Evolutionary conservation across 2,888 invertebrate species (phyloP).

Genomic region (Troides aeacus): DNA sequence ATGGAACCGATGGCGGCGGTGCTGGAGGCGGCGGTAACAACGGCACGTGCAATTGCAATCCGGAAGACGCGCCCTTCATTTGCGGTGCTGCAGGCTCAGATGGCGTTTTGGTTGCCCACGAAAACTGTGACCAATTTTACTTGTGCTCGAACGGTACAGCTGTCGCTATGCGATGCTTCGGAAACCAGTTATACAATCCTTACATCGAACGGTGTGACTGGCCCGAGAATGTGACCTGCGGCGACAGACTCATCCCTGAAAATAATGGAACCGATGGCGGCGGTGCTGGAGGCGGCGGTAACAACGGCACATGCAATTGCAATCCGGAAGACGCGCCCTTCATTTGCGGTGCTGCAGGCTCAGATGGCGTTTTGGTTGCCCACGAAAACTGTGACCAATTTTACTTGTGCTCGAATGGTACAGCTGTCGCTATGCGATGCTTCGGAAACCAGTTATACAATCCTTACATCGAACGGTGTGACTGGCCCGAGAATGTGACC

Average conservation of each 20-base stretch:
- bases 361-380: conserved; percentile 44
- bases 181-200: no score
- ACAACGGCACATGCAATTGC: conserved; percentile 28
- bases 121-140: no score
- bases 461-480: conserved; percentile 41
- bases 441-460: conserved; percentile 43
- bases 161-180: no score
- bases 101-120: no score
- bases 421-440: conserved; percentile 41
- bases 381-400: conserved; percentile 48
- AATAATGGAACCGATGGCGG: neutral
- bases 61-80: no score
- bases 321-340: conserved; percentile 40
- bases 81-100: no score
- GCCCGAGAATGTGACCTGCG: conserved; percentile 38
- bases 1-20: no score
- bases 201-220: neutral
- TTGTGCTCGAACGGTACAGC: no score
- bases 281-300: conserved; percentile 23
- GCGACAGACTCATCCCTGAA: conserved; percentile 31
- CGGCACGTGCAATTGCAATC: no score
- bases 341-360: conserved; percentile 41
- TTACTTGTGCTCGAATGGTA: conserved; percentile 46
- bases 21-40: no score
- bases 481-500: conserved; percentile 47